Conservation (phyloP, 2,113 vertebrate species). For the Oxyruncus cristatus region DNA sequence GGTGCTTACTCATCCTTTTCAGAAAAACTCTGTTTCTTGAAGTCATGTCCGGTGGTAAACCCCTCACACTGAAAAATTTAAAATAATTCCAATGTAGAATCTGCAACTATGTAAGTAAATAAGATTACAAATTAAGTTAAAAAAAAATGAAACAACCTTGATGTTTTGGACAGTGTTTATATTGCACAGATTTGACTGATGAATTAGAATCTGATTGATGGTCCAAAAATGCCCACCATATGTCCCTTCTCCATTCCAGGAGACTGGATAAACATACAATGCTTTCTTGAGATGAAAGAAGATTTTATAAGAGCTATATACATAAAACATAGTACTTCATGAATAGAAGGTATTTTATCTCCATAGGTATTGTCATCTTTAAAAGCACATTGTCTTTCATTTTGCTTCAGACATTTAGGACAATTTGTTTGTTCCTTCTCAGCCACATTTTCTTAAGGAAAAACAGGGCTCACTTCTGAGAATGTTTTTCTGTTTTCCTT, state of each 20-base stretch:
- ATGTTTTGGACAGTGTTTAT: conserved; percentile 20
- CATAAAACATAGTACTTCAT: background rate
- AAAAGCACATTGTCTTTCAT: background rate
- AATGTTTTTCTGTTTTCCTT: background rate
- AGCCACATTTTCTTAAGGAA: background rate
- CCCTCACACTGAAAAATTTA: background rate
- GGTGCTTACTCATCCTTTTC: background rate
- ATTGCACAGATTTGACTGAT: background rate
- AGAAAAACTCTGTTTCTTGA: background rate
- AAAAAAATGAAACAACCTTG: background rate
- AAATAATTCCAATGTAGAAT: background rate
- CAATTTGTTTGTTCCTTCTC: background rate
- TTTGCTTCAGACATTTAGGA: background rate
- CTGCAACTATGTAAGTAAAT: conserved; percentile 4
- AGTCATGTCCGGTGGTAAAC: background rate
- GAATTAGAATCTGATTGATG: conserved; percentile 15
- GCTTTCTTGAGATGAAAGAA: background rate
- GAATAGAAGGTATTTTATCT: conserved; percentile 6
- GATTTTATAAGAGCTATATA: background rate
- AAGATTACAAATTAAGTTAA: background rate
- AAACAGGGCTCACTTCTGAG: background rate
- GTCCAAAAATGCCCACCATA: conserved; percentile 27
- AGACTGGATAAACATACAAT: conserved; percentile 37
- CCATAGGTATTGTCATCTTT: background rate
- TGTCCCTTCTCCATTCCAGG: conserved; percentile 28